Evolutionary conservation across 2,797 vertebrate species (phyloP).

Genomic region (Florisuga fusca): DNA sequence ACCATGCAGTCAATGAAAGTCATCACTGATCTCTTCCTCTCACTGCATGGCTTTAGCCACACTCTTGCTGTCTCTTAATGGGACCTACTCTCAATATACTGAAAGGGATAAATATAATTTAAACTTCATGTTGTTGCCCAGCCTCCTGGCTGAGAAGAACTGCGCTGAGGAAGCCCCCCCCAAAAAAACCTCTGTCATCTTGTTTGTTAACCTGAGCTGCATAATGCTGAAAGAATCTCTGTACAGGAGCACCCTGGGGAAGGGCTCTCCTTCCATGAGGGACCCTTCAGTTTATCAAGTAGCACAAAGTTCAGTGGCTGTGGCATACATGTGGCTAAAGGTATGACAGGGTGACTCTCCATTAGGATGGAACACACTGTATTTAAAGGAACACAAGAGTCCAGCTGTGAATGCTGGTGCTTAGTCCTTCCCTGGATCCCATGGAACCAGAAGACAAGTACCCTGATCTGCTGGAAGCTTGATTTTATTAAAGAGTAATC

Average conservation of each 20-base stretch:
- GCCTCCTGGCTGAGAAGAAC: background rate
- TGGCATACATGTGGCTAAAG: accelerated
- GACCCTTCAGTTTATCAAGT: background rate
- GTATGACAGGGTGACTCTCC: background rate
- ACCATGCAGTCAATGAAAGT: background rate
- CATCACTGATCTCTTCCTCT: accelerated
- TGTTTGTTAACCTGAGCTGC: background rate
- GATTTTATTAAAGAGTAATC: conserved; percentile 34
- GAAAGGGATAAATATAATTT: background rate
- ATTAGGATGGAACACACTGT: accelerated
- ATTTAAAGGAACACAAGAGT: background rate
- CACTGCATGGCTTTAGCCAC: background rate
- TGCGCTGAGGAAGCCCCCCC: background rate
- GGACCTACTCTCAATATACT: background rate
- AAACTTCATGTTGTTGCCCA: background rate
- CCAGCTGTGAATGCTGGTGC: background rate
- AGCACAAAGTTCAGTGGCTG: background rate
- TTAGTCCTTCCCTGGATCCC: background rate
- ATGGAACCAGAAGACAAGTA: background rate
- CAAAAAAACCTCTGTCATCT: background rate
- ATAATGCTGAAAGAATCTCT: background rate
- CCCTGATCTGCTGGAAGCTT: conserved; percentile 2
- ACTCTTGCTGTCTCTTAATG: background rate
- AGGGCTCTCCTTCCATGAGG: background rate
- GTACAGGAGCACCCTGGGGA: background rate